Evolutionary conservation across 1,140 invertebrate species (phyloP).

Genomic region (Dolichoris vasculosae): DNA sequence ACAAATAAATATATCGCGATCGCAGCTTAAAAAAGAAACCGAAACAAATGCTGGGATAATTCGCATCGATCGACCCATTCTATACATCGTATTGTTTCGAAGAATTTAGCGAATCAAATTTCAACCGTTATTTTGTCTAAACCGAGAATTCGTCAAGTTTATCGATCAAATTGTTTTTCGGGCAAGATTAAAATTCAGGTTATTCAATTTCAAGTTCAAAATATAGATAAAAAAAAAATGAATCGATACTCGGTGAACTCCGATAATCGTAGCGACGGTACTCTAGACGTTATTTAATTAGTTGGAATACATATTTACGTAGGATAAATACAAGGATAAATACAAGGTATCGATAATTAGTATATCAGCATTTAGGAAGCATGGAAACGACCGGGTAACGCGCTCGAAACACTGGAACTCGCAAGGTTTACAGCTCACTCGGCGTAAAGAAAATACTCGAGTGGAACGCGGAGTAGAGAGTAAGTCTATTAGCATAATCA

Average conservation of each 20-base stretch:
- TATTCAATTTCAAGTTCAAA: neutral
- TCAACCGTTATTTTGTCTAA: neutral
- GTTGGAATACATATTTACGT: neutral
- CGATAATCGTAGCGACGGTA: neutral
- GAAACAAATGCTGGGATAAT: neutral
- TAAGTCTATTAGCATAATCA: conserved; percentile 1
- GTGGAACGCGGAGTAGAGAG: no score
- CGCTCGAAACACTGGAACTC: neutral
- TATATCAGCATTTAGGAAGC: neutral
- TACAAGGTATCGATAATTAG: neutral
- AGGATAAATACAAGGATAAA: neutral
- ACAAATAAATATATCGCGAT: no score
- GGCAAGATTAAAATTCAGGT: neutral
- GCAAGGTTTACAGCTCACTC: neutral
- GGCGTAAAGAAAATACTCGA: neutral
- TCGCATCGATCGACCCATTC: neutral
- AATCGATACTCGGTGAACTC: no score
- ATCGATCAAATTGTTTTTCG: neutral
- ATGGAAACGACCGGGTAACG: neutral
- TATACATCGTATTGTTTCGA: neutral
- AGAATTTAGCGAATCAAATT: neutral
- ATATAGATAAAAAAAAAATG: neutral
- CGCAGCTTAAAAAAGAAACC: neutral
- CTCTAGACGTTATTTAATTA: neutral
- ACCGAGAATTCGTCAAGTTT: neutral